A percentile compares a stretch with the other conserved stretches of the same genome.
phyloP scores from a whole-genome alignment of 35 echinoderm and acorn worm species.

The Nesometra sesokonis region DNA sequence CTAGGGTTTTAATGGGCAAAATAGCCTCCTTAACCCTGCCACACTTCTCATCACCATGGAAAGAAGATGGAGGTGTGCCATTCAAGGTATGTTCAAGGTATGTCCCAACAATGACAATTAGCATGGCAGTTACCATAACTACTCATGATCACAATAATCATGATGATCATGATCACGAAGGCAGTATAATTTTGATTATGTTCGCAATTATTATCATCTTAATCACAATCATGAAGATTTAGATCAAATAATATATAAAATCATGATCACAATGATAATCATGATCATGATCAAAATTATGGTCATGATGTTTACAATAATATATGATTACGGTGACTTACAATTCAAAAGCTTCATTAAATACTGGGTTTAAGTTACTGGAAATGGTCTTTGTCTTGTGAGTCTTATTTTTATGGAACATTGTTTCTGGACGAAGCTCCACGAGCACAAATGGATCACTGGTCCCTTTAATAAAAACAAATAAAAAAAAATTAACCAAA shows the following conservation, averaged over 20 bases:
- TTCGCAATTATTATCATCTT: background rate
- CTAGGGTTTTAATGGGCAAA: too few species aligned
- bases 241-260: background rate
- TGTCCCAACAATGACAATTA: too few species aligned
- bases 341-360: slow-evolving; percentile 85
- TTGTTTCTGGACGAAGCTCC: slow-evolving; percentile 70
- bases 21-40: too few species aligned
- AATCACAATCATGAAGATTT: background rate
- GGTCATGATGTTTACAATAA: background rate
- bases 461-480: slow-evolving; percentile 19
- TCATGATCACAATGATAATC: background rate
- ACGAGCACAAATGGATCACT: slow-evolving; percentile 89
- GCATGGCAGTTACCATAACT: too few species aligned
- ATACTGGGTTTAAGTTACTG: slow-evolving; percentile 61
- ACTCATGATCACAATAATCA: too few species aligned
- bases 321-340: slow-evolving; percentile 57
- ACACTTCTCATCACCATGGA: too few species aligned
- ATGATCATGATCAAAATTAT: too few species aligned
- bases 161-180: background rate
- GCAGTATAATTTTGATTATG: too few species aligned
- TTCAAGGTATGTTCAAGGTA: too few species aligned
- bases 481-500: background rate
- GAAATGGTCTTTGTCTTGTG: slow-evolving; percentile 43
- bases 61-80: too few species aligned
- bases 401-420: slow-evolving; percentile 29